A percentile compares a stretch with the other conserved stretches of the same genome.
Conservation (phyloP, 1,140 invertebrate genomes). For the Penaeus japonicus region DNA sequence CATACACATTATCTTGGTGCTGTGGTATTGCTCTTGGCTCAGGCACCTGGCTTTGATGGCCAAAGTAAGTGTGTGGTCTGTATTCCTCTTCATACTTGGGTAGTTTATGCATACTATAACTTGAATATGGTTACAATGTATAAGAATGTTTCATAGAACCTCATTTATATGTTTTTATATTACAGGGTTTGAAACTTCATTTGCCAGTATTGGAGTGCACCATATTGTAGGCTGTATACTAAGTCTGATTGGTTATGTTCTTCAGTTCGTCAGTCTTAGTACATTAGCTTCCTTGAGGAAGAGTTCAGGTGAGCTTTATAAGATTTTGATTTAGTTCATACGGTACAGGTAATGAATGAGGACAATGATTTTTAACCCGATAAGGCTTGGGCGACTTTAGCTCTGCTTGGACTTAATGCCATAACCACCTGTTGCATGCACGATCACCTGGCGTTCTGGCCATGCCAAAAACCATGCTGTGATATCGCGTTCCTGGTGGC, state of each 20-base stretch:
- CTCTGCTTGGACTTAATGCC: too few relatives aligned
- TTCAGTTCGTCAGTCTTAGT: constrained; percentile 17
- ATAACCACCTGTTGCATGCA: too few relatives aligned
- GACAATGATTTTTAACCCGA: too few relatives aligned
- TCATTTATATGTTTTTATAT: not conserved
- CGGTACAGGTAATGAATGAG: too few relatives aligned
- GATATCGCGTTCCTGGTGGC: too few relatives aligned
- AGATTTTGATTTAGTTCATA: not conserved
- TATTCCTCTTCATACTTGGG: not conserved
- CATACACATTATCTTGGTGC: constrained; percentile 78
- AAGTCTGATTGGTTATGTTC: not conserved
- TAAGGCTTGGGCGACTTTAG: too few relatives aligned
- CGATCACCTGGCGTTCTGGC: too few relatives aligned
- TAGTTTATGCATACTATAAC: not conserved
- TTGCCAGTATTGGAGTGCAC: not conserved
- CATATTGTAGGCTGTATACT: constrained; percentile 19
- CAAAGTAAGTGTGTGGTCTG: not conserved
- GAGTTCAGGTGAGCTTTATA: not conserved
- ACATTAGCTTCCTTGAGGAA: constrained; percentile 21
- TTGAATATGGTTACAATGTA: too few relatives aligned
- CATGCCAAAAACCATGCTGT: too few relatives aligned
- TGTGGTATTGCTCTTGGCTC: constrained; percentile 72
- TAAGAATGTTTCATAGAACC: too few relatives aligned
- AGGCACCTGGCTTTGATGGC: constrained; percentile 74
- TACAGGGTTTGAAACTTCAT: not conserved